Evolutionary conservation across 2,797 vertebrate genomes (phyloP).

Genomic region (Pempheris klunzingeri): DNA sequence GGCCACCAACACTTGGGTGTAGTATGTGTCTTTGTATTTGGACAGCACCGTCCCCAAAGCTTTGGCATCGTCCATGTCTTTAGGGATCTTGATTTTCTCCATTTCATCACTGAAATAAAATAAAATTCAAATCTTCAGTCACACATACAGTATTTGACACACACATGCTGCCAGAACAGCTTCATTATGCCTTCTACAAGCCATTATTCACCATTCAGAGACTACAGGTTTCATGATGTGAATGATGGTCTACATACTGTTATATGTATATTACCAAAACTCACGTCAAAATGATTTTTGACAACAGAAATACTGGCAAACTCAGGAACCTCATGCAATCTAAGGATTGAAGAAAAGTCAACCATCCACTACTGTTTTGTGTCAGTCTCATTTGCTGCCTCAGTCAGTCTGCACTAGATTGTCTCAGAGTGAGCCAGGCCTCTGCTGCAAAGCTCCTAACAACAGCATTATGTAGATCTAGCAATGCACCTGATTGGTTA

Average conservation of each 20-base stretch:
- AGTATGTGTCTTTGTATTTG: conserved; percentile 99
- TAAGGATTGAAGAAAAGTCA: not conserved
- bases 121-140: not conserved
- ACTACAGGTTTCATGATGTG: too few relatives aligned
- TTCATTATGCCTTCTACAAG: too few relatives aligned
- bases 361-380: not conserved
- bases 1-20: conserved; percentile 96
- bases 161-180: too few relatives aligned
- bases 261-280: too few relatives aligned
- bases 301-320: not conserved
- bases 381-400: conserved; percentile 7
- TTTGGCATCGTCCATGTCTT: conserved; percentile 99
- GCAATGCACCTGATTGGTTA: conserved; percentile 3
- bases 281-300: conserved; percentile 1
- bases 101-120: conserved; percentile 90
- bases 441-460: not conserved
- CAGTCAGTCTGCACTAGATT: not conserved
- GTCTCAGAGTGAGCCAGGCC: not conserved
- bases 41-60: conserved; percentile 97
- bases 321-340: not conserved
- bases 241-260: too few relatives aligned
- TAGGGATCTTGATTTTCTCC: conserved; percentile 95
- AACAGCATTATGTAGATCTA: not conserved
- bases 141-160: not conserved
- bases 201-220: too few relatives aligned